Percentiles rank a stretch among this genome's conserved stretches.
Evolutionary conservation across 2,888 invertebrate genomes (phyloP).

Genomic region (Drosophila meridiana): DNA sequence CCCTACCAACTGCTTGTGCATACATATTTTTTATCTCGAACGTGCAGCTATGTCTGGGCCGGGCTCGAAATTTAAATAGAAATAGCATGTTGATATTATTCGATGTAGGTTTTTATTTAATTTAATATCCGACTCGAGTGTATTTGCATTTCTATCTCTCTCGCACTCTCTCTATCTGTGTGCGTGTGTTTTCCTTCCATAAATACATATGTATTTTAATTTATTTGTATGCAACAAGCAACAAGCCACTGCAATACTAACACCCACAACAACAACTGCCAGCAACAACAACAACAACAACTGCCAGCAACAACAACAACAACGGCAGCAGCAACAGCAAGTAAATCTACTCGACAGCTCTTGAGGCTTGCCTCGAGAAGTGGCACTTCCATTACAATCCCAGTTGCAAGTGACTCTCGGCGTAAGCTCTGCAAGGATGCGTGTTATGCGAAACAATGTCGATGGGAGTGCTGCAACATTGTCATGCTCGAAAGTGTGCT

Average conservation of each 20-base stretch:
- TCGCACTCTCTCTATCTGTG: not conserved
- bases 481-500: slow-evolving; percentile 43
- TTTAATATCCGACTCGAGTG: slow-evolving; percentile 58
- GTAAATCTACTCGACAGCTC: slow-evolving; percentile 46
- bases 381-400: slow-evolving; percentile 44
- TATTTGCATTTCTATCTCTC: slow-evolving; percentile 5
- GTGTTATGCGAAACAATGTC: slow-evolving; percentile 48
- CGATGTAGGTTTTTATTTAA: slow-evolving; percentile 72
- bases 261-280: slow-evolving; percentile 15
- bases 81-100: slow-evolving; percentile 71
- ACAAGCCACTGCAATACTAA: slow-evolving; percentile 40
- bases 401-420: slow-evolving; percentile 46
- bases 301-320: not conserved
- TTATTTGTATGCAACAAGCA: slow-evolving; percentile 47
- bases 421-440: slow-evolving; percentile 53
- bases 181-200: slow-evolving; percentile 25
- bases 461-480: slow-evolving; percentile 35
- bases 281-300: not conserved
- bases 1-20: slow-evolving; percentile 23
- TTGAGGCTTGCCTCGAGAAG: slow-evolving; percentile 30
- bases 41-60: slow-evolving; percentile 70
- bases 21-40: slow-evolving; percentile 70
- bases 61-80: slow-evolving; percentile 74
- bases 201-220: slow-evolving; percentile 64
- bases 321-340: not conserved